Percentiles rank a stretch among this genome's conserved stretches.
These are phyloP conservation scores for Elgaria multicarinata DNA, from an alignment of 2,113 vertebrate species.

Conservation along the genomic window DNA sequence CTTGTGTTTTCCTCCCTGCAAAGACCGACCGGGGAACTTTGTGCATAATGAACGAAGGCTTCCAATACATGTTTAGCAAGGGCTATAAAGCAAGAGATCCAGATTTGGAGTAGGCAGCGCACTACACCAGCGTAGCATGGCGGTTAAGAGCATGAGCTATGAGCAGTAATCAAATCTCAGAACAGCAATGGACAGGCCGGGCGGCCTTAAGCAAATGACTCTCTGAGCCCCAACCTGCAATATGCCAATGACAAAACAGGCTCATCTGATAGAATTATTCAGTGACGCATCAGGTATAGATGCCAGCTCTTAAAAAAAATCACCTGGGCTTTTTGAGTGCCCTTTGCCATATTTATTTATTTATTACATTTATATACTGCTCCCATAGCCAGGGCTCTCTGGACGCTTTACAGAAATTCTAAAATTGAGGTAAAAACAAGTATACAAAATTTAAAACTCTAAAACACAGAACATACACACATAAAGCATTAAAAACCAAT, in stretches of 20 bases:
- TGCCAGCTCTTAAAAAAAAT: too few species aligned
- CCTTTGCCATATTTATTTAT: too few species aligned
- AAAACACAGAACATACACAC: too few species aligned
- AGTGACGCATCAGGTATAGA: too few species aligned
- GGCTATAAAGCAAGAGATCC: too few species aligned
- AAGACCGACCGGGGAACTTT: constrained; percentile 54
- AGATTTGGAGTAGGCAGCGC: not conserved
- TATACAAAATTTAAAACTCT: too few species aligned
- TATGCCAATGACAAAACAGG: not conserved
- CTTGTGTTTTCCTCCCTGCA: constrained; percentile 25
- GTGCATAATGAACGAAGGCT: constrained; percentile 62
- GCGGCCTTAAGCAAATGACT: not conserved
- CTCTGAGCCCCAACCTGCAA: not conserved
- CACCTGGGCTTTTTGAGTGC: not conserved
- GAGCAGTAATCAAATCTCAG: not conserved
- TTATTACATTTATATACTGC: too few species aligned
- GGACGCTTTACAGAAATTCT: too few species aligned
- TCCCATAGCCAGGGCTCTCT: too few species aligned
- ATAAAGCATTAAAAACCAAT: too few species aligned
- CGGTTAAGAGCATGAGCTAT: not conserved
- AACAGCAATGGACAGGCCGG: not conserved
- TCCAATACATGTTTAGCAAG: too few species aligned
- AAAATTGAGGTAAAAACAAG: too few species aligned
- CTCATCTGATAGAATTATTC: not conserved
- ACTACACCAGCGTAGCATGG: not conserved